Evolutionary conservation across 2,888 invertebrate genomes (phyloP).

Genomic region (Drosophila maculinotata): DNA sequence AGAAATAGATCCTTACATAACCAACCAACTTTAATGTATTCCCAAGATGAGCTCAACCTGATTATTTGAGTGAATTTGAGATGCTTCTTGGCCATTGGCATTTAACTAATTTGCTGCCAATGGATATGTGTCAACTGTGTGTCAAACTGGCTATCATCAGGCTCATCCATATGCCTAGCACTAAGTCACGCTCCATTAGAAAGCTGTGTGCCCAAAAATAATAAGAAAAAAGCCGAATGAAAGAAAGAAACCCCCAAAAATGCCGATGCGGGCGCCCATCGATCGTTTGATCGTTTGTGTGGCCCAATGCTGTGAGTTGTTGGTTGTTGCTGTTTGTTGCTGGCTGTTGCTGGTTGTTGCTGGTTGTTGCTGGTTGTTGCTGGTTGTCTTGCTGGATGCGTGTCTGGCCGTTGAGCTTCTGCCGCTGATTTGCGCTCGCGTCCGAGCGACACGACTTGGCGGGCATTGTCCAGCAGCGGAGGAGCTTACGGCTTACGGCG

Average conservation of each 20-base stretch:
- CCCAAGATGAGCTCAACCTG: too few species aligned
- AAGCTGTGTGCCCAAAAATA: constrained; percentile 57
- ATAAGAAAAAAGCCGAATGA: constrained; percentile 10
- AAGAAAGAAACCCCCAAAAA: constrained; percentile 26
- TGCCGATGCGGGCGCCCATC: constrained; percentile 67
- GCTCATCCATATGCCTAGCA: constrained; percentile 63
- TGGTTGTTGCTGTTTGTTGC: constrained; percentile 12
- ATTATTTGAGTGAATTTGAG: neutral
- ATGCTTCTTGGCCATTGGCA: constrained; percentile 36
- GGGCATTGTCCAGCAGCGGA: constrained; percentile 47
- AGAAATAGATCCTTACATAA: too few species aligned
- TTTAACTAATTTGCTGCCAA: constrained; percentile 64
- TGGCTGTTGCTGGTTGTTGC: constrained; percentile 4
- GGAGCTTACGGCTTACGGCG: constrained; percentile 14
- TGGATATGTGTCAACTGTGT: constrained; percentile 66
- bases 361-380: constrained; percentile 19
- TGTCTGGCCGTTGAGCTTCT: constrained; percentile 57
- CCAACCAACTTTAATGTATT: too few species aligned
- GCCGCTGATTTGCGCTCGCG: constrained; percentile 57
- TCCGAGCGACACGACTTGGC: constrained; percentile 66
- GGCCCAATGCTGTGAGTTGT: constrained; percentile 35
- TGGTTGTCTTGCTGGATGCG: constrained; percentile 48
- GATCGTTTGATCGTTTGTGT: constrained; percentile 46
- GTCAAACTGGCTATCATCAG: constrained; percentile 39
- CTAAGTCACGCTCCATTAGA: constrained; percentile 76